These are phyloP conservation scores for Camelus dromedarius DNA, from an alignment of 2,113 vertebrate species.

Conservation along the genomic window DNA sequence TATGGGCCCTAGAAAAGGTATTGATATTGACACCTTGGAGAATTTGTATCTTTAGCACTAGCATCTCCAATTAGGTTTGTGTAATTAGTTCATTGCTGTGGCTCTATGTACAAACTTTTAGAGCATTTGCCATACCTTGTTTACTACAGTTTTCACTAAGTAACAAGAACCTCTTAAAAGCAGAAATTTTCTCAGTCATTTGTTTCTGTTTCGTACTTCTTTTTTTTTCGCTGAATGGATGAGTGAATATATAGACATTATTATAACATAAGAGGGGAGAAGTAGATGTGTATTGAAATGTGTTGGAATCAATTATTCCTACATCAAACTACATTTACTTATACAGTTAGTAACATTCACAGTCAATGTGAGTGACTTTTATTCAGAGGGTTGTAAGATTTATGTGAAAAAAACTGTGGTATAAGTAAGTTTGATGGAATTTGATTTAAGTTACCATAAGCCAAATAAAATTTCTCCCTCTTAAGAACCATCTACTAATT, in stretches of 20 bases:
- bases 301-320: background rate
- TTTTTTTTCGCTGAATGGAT: background rate
- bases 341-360: background rate
- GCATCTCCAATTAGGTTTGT: background rate
- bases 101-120: background rate
- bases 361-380: background rate
- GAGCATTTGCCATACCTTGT: background rate
- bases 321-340: background rate
- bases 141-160: background rate
- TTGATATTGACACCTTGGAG: background rate
- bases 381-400: background rate
- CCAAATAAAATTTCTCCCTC: background rate
- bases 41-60: background rate
- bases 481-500: background rate
- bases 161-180: background rate
- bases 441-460: background rate
- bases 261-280: background rate
- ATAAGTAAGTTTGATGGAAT: background rate
- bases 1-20: background rate
- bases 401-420: background rate
- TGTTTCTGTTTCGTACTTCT: background rate
- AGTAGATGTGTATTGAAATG: background rate
- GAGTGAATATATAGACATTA: background rate
- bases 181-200: background rate
- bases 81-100: background rate